Percentiles rank a stretch among this genome's conserved stretches.
phyloP scores from a whole-genome alignment of 2,888 invertebrate genomes.

The Pammene aurita region DNA sequence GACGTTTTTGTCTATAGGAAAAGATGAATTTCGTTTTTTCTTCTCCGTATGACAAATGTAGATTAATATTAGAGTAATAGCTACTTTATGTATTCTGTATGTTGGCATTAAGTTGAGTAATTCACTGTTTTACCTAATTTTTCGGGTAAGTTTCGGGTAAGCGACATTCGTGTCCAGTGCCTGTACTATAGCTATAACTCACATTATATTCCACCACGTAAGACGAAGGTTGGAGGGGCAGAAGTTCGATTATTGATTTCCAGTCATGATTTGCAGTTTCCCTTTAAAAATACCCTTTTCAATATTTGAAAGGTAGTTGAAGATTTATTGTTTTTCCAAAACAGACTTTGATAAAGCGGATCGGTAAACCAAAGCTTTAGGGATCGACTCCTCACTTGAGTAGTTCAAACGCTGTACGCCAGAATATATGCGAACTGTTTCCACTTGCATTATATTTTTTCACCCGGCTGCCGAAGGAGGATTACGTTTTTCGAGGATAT shows the following conservation, averaged over 20 bases:
- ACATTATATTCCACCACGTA: constrained; percentile 23
- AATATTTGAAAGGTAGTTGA: constrained; percentile 22
- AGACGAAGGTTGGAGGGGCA: constrained; percentile 33
- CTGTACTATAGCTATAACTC: constrained; percentile 45
- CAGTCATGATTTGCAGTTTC: constrained; percentile 36
- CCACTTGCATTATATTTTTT: not conserved
- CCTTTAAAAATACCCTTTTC: constrained; percentile 30
- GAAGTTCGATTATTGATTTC: constrained; percentile 34
- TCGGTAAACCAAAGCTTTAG: constrained; percentile 22
- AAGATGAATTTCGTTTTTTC: too few relatives aligned
- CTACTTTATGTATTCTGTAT: too few relatives aligned
- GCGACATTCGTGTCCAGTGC: not conserved
- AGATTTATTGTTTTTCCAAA: constrained; percentile 29
- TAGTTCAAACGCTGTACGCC: not conserved
- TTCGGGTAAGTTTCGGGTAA: not conserved
- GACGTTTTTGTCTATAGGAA: too few relatives aligned
- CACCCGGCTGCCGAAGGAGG: too few relatives aligned
- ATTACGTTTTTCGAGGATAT: too few relatives aligned
- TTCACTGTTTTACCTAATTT: too few relatives aligned
- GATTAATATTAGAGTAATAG: too few relatives aligned
- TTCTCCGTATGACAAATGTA: too few relatives aligned
- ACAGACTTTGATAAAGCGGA: constrained; percentile 29
- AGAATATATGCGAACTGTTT: not conserved
- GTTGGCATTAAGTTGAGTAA: too few relatives aligned
- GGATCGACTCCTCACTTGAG: constrained; percentile 7